Base-by-base conservation (phyloP, 1,140 invertebrate species). In the Agrilus planipennis region DNA sequence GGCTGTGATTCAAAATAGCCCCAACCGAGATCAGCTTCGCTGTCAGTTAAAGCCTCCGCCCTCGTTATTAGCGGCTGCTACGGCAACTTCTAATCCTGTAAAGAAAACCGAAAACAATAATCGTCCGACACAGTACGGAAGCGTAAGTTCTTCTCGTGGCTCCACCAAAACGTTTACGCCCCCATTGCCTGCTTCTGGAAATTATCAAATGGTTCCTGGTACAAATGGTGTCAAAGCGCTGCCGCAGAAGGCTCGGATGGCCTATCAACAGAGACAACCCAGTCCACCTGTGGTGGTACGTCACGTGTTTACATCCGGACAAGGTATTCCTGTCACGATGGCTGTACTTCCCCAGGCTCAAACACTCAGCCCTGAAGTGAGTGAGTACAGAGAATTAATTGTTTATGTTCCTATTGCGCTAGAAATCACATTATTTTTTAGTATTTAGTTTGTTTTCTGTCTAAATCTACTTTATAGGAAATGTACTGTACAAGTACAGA, bases 1-100 rank as follows among this genome's bases (percentile, higher is more conserved):
- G 23, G 88, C 87, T 25, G 89, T 92, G 2, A 89, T 94, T 46
- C 86, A 91, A 65, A 91, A 88, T 55, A 89, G 84, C 54, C 85
- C 84, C 0, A 91, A 91, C 63, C 67, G 86, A 15, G 83, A 89
- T 58, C 85, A 89, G 56, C 57, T 90, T n/a, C 77, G 83, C 43
- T 80, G 81, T 12, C 86, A 90, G 53, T 63, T 91, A 43, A 84
- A 85, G 40, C 81, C 81, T 41, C 84, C 85, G 5, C 85, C 85
- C 1, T 77, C 81, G 36, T 67, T 85, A 25, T 65, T 85, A n/a
- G 67, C 68, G 1, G 65, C 51, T n/a, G 48, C 45, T 4, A 44
- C 63, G 2, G 48, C 39, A 4, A 67, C 47, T 53, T 65, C 46
- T 47, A 60, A 32, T 34, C 39, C 46, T 2, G 57, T 54, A 47